Conservation (phyloP, 64 coral and sea anemone genomes). For the Cladopsammia gracilis region DNA sequence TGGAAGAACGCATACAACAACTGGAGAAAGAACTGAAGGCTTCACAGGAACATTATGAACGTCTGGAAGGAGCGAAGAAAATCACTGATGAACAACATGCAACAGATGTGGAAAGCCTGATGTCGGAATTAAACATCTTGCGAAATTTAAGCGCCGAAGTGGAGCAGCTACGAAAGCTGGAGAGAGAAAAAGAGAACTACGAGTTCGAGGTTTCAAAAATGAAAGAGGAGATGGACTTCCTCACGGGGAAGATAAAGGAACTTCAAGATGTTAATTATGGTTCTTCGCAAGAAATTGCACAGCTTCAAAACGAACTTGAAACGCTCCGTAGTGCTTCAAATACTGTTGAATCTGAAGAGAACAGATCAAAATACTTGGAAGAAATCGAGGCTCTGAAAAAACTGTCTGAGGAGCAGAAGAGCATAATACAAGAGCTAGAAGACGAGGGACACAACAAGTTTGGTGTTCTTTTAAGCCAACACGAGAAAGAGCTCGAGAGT, state of each 20-base stretch:
- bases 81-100: conserved; percentile 32
- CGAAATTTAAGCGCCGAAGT: conserved; percentile 43
- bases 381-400: conserved; percentile 67
- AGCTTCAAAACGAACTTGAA: conserved; percentile 58
- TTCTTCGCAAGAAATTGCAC: conserved; percentile 52
- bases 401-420: conserved; percentile 68
- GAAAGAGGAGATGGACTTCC: conserved; percentile 42
- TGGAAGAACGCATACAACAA: conserved; percentile 51
- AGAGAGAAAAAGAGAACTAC: conserved; percentile 69
- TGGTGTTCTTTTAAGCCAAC: conserved; percentile 91
- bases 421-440: conserved; percentile 75
- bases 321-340: not conserved
- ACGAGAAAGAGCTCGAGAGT: conserved; percentile 89
- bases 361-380: conserved; percentile 39
- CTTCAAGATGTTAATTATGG: conserved; percentile 31
- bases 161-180: conserved; percentile 45
- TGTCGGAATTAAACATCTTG: conserved; percentile 54
- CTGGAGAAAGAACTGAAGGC: conserved; percentile 52
- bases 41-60: conserved; percentile 52
- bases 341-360: conserved; percentile 36
- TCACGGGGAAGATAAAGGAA: conserved; percentile 26
- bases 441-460: conserved; percentile 89
- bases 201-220: conserved; percentile 50
- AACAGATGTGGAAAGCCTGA: conserved; percentile 55
- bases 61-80: conserved; percentile 50